These are phyloP conservation scores for Seira sanloemensis DNA, from an alignment of 2,888 invertebrate genomes.

Conservation along the genomic window DNA sequence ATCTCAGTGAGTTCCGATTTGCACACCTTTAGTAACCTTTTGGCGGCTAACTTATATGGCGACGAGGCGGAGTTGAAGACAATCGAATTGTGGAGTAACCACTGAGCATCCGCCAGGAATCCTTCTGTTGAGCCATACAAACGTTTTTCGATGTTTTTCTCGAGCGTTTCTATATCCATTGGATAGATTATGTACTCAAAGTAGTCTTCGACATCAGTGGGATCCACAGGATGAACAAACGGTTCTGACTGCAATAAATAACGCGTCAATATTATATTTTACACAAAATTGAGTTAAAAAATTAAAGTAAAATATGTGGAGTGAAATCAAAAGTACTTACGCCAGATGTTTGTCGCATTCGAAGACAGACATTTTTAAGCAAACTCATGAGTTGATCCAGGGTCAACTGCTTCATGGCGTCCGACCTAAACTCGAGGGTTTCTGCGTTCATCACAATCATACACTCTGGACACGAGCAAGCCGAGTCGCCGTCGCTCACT, in stretches of 20 bases:
- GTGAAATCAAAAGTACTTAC: conserved; percentile 79
- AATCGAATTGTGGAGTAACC: conserved; percentile 95
- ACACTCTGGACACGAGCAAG: conserved; percentile 89
- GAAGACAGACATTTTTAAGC: conserved; percentile 85
- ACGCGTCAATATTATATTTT: conserved; percentile 61
- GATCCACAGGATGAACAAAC: conserved; percentile 86
- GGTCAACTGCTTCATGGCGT: conserved; percentile 84
- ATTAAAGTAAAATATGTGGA: too few species aligned
- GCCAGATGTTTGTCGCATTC: conserved; percentile 88
- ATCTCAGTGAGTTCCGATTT: conserved; percentile 94
- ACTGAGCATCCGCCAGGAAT: conserved; percentile 92
- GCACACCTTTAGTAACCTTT: conserved; percentile 87
- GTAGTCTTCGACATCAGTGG: conserved; percentile 84
- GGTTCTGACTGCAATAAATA: conserved; percentile 82
- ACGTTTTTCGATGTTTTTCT: conserved; percentile 85
- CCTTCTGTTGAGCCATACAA: conserved; percentile 91
- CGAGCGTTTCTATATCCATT: conserved; percentile 87
- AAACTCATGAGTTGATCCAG: conserved; percentile 86
- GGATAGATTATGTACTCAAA: conserved; percentile 90
- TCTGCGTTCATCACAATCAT: conserved; percentile 84
- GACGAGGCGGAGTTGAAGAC: conserved; percentile 85
- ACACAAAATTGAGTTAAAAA: too few species aligned
- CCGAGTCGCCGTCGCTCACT: conserved; percentile 77
- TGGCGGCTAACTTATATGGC: conserved; percentile 82
- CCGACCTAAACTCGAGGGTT: conserved; percentile 80